Conservation (phyloP, 2,797 vertebrate species). For the Semaprochilodus insignis region DNA sequence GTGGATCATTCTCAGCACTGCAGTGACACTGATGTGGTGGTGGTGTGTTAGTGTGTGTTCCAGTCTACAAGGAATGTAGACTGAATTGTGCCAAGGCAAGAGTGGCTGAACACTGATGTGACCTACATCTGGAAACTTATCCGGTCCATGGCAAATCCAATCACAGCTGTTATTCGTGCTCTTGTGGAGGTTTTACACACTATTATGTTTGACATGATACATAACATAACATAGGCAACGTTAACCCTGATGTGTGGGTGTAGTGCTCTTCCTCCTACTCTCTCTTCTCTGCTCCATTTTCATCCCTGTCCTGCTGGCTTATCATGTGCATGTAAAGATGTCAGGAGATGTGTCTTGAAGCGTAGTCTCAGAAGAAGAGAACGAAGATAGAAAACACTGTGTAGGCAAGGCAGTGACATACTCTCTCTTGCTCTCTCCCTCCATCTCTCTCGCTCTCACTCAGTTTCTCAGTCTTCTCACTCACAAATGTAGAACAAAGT, state of each 20-base stretch:
- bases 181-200: too few relatives aligned
- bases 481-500: not conserved
- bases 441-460: not conserved
- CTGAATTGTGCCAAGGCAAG: too few relatives aligned
- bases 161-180: too few relatives aligned
- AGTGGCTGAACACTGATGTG: too few relatives aligned
- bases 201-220: too few relatives aligned
- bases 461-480: constrained; percentile 6
- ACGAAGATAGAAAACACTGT: constrained; percentile 22
- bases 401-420: constrained; percentile 46
- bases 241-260: not conserved
- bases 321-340: constrained; percentile 20
- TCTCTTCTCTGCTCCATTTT: constrained; percentile 1
- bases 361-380: constrained; percentile 23
- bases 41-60: too few relatives aligned
- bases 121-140: too few relatives aligned
- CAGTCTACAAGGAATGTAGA: too few relatives aligned
- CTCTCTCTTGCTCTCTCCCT: constrained; percentile 3
- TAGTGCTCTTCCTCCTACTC: constrained; percentile 1
- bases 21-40: too few relatives aligned
- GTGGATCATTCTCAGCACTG: too few relatives aligned
- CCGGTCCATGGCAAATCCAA: too few relatives aligned
- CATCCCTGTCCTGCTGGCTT: constrained; percentile 9
- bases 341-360: constrained; percentile 38
- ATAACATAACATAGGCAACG: too few relatives aligned